phyloP scores from a whole-genome alignment of 2,113 vertebrate species.

The Anolis sagrei region DNA sequence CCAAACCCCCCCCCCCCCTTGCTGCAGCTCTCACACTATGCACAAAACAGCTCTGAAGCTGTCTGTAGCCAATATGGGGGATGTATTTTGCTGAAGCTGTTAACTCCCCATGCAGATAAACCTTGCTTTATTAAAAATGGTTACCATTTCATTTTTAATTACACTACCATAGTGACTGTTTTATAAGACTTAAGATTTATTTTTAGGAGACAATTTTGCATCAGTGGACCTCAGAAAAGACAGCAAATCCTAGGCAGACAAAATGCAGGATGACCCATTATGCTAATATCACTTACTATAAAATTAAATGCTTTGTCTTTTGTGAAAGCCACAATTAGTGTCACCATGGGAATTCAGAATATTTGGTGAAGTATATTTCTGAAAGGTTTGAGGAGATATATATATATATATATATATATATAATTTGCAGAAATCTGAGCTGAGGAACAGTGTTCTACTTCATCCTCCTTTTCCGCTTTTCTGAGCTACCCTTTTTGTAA shows the following conservation, averaged over 20 bases:
- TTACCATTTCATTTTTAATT: conserved; percentile 24
- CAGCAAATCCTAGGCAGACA: neutral
- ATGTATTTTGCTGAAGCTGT: conserved; percentile 52
- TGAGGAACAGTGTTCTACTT: conserved; percentile 27
- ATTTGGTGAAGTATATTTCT: conserved; percentile 37
- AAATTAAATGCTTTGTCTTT: conserved; percentile 44
- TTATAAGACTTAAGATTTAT: conserved; percentile 31
- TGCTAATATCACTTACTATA: conserved; percentile 43
- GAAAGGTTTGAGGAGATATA: neutral
- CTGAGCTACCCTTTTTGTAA: conserved; percentile 17
- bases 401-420: neutral
- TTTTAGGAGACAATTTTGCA: conserved; percentile 46
- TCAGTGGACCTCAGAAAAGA: conserved; percentile 13
- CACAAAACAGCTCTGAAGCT: no score
- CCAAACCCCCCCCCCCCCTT: no score
- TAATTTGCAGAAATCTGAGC: neutral
- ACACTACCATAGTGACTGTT: conserved; percentile 33
- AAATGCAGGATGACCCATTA: conserved; percentile 42
- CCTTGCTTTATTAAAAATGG: neutral
- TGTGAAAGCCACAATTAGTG: conserved; percentile 44
- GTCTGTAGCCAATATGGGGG: no score
- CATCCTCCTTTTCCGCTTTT: conserved; percentile 19
- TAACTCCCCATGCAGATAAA: conserved; percentile 35
- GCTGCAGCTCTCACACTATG: no score
- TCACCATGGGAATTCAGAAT: conserved; percentile 36